Percentiles rank a stretch among this genome's conserved stretches.
phyloP scores from a whole-genome alignment of 35 echinoderm and acorn worm genomes.

The Ophiothrix spiculata region DNA sequence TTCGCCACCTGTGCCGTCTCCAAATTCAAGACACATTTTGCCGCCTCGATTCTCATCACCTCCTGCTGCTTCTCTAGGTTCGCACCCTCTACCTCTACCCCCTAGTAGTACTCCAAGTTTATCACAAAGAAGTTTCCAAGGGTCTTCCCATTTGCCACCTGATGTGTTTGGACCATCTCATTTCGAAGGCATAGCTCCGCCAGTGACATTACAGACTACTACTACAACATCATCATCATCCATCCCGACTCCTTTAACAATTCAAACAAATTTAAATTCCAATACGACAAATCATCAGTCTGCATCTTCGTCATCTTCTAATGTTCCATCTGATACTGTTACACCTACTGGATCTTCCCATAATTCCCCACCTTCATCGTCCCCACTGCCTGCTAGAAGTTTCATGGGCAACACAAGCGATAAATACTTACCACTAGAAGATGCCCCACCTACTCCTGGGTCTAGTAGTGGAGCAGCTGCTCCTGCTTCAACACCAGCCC shows the following conservation, averaged over 20 bases:
- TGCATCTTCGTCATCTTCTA: neutral
- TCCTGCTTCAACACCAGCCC: slow-evolving; percentile 3
- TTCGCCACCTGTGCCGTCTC: slow-evolving; percentile 44
- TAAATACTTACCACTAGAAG: slow-evolving; percentile 86
- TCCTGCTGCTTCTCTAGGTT: neutral
- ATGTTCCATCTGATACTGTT: neutral
- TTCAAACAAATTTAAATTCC: neutral
- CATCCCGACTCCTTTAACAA: neutral
- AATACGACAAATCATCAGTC: slow-evolving; percentile 6
- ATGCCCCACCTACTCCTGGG: slow-evolving; percentile 21
- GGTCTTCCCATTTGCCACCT: neutral
- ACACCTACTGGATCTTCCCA: neutral
- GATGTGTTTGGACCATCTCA: neutral
- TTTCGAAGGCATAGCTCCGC: neutral
- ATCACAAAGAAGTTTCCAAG: neutral
- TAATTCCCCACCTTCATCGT: slow-evolving; percentile 13
- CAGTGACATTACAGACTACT: neutral
- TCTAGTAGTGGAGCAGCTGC: slow-evolving; percentile 11
- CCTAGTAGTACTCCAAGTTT: neutral
- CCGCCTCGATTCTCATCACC: slow-evolving; percentile 27
- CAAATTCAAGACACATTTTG: slow-evolving; percentile 21
- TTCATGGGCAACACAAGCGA: slow-evolving; percentile 69
- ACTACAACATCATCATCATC: neutral
- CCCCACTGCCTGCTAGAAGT: slow-evolving; percentile 9
- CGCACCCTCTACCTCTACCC: neutral